phyloP scores from a whole-genome alignment of 2,113 vertebrate genomes.

The Bettongia penicillata region DNA sequence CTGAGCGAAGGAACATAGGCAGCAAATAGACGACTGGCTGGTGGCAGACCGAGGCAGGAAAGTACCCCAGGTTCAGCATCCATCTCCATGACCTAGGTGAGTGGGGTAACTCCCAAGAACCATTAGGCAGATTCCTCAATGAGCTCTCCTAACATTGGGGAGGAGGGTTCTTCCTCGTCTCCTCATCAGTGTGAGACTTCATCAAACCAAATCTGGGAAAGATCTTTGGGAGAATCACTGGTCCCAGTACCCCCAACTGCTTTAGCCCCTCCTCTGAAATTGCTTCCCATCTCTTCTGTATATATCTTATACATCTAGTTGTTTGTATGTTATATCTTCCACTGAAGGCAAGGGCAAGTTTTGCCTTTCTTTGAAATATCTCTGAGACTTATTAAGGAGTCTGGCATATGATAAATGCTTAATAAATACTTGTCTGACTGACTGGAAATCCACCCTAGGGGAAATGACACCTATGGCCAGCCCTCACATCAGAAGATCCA shows the following conservation, averaged over 20 bases:
- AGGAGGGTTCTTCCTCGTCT: neutral
- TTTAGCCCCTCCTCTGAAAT: neutral
- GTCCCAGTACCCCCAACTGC: neutral
- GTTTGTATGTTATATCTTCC: neutral
- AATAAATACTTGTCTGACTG: neutral
- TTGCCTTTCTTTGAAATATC: neutral
- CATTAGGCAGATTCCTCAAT: neutral
- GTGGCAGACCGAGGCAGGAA: neutral
- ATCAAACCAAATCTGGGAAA: neutral
- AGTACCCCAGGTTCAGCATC: neutral
- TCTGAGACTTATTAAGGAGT: neutral
- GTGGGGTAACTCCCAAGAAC: neutral
- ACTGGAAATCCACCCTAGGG: neutral
- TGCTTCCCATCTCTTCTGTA: neutral
- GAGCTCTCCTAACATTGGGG: neutral
- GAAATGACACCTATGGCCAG: neutral
- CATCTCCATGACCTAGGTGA: neutral
- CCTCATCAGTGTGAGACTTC: neutral
- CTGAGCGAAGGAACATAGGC: neutral
- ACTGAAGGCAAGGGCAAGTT: neutral
- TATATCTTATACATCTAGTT: neutral
- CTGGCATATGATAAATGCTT: neutral
- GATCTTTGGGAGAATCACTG: neutral
- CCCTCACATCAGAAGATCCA: neutral
- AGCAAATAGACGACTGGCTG: neutral